phyloP scores from a whole-genome alignment of 2,888 invertebrate genomes.

The Dolichopus griseipennis region DNA sequence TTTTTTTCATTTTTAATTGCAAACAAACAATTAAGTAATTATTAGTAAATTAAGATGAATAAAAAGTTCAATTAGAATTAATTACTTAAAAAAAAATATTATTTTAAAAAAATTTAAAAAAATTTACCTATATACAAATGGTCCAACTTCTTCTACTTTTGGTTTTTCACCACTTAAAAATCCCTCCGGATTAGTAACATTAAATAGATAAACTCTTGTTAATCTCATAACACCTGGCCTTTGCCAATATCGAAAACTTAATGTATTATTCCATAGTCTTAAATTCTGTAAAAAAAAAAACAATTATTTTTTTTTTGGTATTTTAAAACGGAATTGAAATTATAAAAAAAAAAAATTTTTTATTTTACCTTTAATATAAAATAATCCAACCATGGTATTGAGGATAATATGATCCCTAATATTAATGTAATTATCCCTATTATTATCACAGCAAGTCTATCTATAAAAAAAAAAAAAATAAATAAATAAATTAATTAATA shows the following conservation, averaged over 20 bases:
- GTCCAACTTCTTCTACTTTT: slow-evolving; percentile 71
- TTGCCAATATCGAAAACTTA: slow-evolving; percentile 84
- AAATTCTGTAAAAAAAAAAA: slow-evolving; percentile 55
- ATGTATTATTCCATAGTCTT: slow-evolving; percentile 71
- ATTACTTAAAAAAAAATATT: too few relatives aligned
- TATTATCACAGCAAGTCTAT: slow-evolving; percentile 68
- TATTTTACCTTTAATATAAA: slow-evolving; percentile 71
- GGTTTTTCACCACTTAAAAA: slow-evolving; percentile 74
- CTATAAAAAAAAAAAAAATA: slow-evolving; percentile 49
- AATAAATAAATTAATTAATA: too few relatives aligned
- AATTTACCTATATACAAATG: slow-evolving; percentile 74
- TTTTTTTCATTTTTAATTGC: too few relatives aligned
- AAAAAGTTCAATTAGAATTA: too few relatives aligned
- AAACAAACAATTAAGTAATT: too few relatives aligned
- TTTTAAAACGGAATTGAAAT: not conserved
- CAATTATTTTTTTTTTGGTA: not conserved
- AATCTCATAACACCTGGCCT: slow-evolving; percentile 73
- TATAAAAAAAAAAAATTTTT: slow-evolving; percentile 8
- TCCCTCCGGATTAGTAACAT: slow-evolving; percentile 75
- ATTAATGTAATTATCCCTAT: slow-evolving; percentile 73
- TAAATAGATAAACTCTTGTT: slow-evolving; percentile 82
- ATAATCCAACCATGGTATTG: slow-evolving; percentile 82
- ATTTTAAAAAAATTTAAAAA: too few relatives aligned
- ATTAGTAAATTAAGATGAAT: too few relatives aligned
- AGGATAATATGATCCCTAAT: slow-evolving; percentile 69